Evolutionary conservation across 2,888 invertebrate genomes (phyloP).

Genomic region (Polymixis lichenea): DNA sequence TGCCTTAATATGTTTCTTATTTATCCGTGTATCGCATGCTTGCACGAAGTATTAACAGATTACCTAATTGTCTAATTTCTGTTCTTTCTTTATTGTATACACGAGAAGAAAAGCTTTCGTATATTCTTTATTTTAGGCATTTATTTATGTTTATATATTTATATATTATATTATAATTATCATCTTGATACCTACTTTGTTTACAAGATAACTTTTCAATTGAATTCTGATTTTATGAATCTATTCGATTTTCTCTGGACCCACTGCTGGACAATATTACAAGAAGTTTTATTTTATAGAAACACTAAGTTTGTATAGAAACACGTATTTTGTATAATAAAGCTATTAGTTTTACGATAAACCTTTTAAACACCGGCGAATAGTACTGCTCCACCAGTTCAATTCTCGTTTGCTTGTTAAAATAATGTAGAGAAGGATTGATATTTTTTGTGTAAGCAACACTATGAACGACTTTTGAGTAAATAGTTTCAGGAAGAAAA

Average conservation of each 20-base stretch:
- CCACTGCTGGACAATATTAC: slow-evolving; percentile 53
- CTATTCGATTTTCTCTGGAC: slow-evolving; percentile 46
- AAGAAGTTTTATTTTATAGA: slow-evolving; percentile 64
- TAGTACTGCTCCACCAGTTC: slow-evolving; percentile 70
- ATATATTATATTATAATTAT: slow-evolving; percentile 19
- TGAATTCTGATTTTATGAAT: slow-evolving; percentile 22
- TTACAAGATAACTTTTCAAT: slow-evolving; percentile 23
- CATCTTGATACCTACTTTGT: slow-evolving; percentile 26
- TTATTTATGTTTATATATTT: slow-evolving; percentile 12
- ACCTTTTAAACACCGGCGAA: slow-evolving; percentile 52
- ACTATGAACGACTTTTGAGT: slow-evolving; percentile 46
- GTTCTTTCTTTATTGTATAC: neutral
- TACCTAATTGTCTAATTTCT: neutral
- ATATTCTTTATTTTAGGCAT: slow-evolving; percentile 26
- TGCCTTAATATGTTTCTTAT: neutral
- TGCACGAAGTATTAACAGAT: neutral
- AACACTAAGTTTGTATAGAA: slow-evolving; percentile 80
- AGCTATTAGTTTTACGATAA: slow-evolving; percentile 72
- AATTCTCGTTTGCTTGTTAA: slow-evolving; percentile 54
- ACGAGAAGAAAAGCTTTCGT: neutral
- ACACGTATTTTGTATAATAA: slow-evolving; percentile 82
- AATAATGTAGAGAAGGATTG: slow-evolving; percentile 47
- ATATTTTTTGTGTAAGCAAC: slow-evolving; percentile 57
- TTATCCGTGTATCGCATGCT: neutral
- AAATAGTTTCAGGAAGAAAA: neutral